Evolutionary conservation across 2,113 vertebrate species (phyloP), one percentile per base, ranked within the genome.

Genomic region (Zeus faber): DNA sequence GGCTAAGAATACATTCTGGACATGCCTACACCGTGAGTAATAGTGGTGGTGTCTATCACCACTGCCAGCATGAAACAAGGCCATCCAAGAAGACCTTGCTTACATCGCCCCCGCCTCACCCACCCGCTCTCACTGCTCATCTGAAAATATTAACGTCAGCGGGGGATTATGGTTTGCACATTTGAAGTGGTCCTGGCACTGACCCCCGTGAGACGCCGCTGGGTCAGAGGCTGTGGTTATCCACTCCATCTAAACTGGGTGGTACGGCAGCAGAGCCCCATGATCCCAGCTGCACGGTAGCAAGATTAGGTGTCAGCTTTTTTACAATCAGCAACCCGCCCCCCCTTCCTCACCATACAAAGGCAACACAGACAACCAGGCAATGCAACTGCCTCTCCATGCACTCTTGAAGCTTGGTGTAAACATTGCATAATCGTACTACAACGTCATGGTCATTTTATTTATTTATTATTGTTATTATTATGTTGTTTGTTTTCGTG

Each of bases 21-120:
- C 92, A 72, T 95, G 87, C 92, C 86, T 89, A 7, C 22, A 76
- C 62, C 71, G 82, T 92, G 94, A 95, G 90, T 93, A 93, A 94
- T 74, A 44, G 84, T 79, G 60, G 81, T 78, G 67, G 76, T 83
- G 82, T 84, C 85, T 50, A 78, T 80, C 18, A 77, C 37, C 75
- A 67, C 74, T 70, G 78, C 76, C 62, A 76, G 66, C 70, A 58
- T 84, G 81, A 88, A 89, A 84, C 56, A 77, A 85, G 83, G 83
- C 84, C 81, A 83, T 83, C 77, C 74, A 52, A 84, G 79, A 56
- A 71, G 78, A 84, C 85, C 62, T 63, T 59, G 61, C 81, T 59
- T 51, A 67, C 6, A 54, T 65, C 54, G 68, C 64, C 61, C 47
- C 59, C 74, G 58, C 65, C 58, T 8, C 27, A 44, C 21, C 22